A percentile compares a stretch with the other conserved stretches of the same genome.
Conservation (phyloP, 2,888 invertebrate genomes). For the Congeria kusceri region DNA sequence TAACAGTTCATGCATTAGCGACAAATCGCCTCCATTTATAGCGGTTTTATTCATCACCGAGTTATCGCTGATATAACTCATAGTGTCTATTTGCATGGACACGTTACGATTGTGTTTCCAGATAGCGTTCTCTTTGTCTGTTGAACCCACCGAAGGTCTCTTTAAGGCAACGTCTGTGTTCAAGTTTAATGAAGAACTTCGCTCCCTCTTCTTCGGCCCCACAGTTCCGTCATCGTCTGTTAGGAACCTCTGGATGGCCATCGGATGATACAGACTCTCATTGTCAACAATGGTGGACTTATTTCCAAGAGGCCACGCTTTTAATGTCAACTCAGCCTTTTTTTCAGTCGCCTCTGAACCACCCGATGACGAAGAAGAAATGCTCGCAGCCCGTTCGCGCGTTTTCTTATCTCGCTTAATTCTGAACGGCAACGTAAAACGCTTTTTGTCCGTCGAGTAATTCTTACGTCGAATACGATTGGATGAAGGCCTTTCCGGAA, state of each 20-base stretch:
- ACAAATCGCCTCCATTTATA: constrained; percentile 15
- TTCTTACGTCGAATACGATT: constrained; percentile 56
- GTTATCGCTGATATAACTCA: constrained; percentile 26
- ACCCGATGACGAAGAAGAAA: constrained; percentile 64
- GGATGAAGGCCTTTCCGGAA: constrained; percentile 66
- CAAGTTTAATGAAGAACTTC: constrained; percentile 59
- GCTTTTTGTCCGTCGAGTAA: constrained; percentile 40
- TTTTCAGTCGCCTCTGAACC: constrained; percentile 49
- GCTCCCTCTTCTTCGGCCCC: constrained; percentile 42
- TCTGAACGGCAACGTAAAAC: constrained; percentile 61
- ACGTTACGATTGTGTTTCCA: constrained; percentile 54
- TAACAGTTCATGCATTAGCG: constrained; percentile 13
- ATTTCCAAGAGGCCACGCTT: constrained; percentile 63
- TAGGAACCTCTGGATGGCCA: constrained; percentile 50
- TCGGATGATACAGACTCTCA: constrained; percentile 55
- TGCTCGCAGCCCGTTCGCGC: constrained; percentile 47
- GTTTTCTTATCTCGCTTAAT: constrained; percentile 49
- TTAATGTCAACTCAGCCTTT: constrained; percentile 39
- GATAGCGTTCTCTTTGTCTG: constrained; percentile 27
- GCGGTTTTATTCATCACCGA: background rate
- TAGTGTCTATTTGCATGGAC: constrained; percentile 53
- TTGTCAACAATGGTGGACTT: constrained; percentile 53
- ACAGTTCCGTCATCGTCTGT: constrained; percentile 45
- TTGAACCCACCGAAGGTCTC: constrained; percentile 31
- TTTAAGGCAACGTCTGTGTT: constrained; percentile 42